Evolutionary conservation across 1,140 invertebrate species (phyloP), one percentile per base, ranked within the genome.

Genomic region (Papilio glaucus): DNA sequence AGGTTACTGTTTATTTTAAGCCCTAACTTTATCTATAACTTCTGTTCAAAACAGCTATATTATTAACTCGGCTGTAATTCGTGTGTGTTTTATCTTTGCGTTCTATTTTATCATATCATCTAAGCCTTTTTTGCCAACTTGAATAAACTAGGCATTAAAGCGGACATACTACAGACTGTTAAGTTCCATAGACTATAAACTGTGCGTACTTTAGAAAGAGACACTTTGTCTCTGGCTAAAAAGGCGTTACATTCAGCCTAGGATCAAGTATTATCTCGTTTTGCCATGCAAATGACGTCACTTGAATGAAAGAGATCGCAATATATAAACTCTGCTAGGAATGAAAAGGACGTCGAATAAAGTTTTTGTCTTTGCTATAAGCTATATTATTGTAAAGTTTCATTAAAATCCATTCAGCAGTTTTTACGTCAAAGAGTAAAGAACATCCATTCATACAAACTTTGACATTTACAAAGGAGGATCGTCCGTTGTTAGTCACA

Each of bases 1-100:
- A 24, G 49, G 49, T 45, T 45, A 33, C 33, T 65, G 15, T 65
- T 65, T 65, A 65, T 39, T 21, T 65, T 65, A 37, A 2, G 45
- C 8, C 3, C 45, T 33, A 33, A 3, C 29, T 33, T 33, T 33
- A 6, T 33, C 29, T 33, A 6, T 6, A 33, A 33, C 6, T 33
- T 33, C 49, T 57, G 21, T n/a, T n/a, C 9, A 57, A 26, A 57
- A 57, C 8, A 8, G 7, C n/a, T 45, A 18, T 18, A 7, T 4
- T 49, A 21, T 33, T 33, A 33, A 33, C 29, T 33, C 29, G 29
- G 10, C 49, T 57, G 3, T 13, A 10, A 3, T 26, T 24, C 24
- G n/a, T n/a, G 42, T 57, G n/a, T 13, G 42, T 5, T 57, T 12
- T 57, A 57, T 57, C 24, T 57, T 13, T 24, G 10, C 9, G 21